phyloP scores from a whole-genome alignment of 2,888 invertebrate species.

The Odontocolon sp. region DNA sequence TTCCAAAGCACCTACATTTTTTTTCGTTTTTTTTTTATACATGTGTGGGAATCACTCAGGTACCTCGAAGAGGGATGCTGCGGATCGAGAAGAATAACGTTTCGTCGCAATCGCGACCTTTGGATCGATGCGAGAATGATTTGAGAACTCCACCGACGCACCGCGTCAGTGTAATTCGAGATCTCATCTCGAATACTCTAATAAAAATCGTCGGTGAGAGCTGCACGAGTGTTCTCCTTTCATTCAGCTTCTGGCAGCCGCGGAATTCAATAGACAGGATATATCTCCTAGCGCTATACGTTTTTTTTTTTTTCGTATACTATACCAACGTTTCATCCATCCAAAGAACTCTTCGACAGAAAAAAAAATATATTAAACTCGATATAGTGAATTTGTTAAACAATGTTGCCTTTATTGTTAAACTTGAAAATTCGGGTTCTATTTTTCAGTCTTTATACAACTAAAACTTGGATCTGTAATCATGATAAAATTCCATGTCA shows the following conservation, averaged over 20 bases:
- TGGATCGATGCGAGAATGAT: slow-evolving; percentile 3
- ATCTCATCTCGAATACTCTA: slow-evolving; percentile 60
- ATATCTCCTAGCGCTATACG: slow-evolving; percentile 41
- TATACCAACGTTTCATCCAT: slow-evolving; percentile 33
- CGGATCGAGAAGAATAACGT: neutral
- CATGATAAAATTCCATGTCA: no score
- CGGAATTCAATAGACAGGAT: slow-evolving; percentile 63
- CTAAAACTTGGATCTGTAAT: no score
- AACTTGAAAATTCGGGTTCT: no score
- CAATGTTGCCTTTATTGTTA: no score
- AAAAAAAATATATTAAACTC: no score
- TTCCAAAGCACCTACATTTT: slow-evolving; percentile 4
- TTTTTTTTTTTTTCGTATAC: slow-evolving; percentile 40
- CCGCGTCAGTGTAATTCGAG: slow-evolving; percentile 66
- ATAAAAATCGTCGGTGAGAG: slow-evolving; percentile 54
- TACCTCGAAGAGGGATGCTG: slow-evolving; percentile 26
- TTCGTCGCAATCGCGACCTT: slow-evolving; percentile 35
- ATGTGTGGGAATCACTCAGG: neutral
- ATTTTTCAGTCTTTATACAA: no score
- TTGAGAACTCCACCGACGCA: slow-evolving; percentile 18
- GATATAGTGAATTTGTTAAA: no score
- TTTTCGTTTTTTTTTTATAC: slow-evolving; percentile 12
- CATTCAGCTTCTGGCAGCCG: slow-evolving; percentile 46
- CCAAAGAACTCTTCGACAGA: slow-evolving; percentile 23
- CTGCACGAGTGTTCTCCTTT: slow-evolving; percentile 52